A percentile compares a stretch with the other conserved stretches of the same genome.
These are phyloP conservation scores for Volucella bombylans DNA, from an alignment of 2,888 invertebrate species.

Conservation along the genomic window DNA sequence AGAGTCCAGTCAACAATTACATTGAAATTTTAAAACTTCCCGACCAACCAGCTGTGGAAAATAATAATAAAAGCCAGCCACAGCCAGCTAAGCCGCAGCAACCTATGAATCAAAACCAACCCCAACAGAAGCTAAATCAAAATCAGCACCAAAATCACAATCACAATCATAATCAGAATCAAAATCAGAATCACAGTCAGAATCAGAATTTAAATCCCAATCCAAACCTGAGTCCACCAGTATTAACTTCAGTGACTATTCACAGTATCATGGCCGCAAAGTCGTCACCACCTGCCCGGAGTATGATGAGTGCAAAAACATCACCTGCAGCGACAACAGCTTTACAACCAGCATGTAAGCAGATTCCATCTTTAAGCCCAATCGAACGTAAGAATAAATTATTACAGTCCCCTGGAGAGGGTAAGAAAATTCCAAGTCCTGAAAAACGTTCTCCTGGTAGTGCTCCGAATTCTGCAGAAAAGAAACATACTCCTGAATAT, in stretches of 20 bases:
- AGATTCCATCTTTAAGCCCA: conserved; percentile 57
- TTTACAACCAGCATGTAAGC: conserved; percentile 71
- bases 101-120: conserved; percentile 22
- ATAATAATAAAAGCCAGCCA: conserved; percentile 67
- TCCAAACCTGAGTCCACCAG: conserved; percentile 16
- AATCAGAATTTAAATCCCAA: conserved; percentile 18
- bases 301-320: conserved; percentile 56
- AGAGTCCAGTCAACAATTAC: conserved; percentile 82
- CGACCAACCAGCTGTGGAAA: conserved; percentile 76
- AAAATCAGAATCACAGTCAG: conserved; percentile 1
- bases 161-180: conserved; percentile 15
- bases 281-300: conserved; percentile 45
- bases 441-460: conserved; percentile 76
- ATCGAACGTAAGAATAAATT: conserved; percentile 63
- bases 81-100: conserved; percentile 59
- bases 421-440: conserved; percentile 80
- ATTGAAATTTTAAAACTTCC: conserved; percentile 82
- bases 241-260: conserved; percentile 50
- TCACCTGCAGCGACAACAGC: conserved; percentile 55
- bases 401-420: conserved; percentile 40
- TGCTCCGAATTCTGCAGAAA: conserved; percentile 58
- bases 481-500: conserved; percentile 75
- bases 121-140: conserved; percentile 11
- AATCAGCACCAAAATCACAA: conserved; percentile 9
- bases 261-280: conserved; percentile 57